Evolutionary conservation across 2,797 vertebrate species (phyloP).

Genomic region (Petrocephalus sullivani): DNA sequence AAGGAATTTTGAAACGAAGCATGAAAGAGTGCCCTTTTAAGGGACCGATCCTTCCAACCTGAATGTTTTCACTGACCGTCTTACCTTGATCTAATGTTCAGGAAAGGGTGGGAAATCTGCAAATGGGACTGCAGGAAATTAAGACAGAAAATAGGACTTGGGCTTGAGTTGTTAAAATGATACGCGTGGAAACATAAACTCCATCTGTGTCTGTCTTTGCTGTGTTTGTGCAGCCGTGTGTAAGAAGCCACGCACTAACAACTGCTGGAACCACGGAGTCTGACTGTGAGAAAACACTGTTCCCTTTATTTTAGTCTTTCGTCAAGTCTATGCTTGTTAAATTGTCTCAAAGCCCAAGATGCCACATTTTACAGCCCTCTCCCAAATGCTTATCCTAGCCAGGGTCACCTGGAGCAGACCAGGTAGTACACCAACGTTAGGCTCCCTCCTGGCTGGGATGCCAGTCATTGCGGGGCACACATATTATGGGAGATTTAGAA

Average conservation of each 20-base stretch:
- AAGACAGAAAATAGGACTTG: not conserved
- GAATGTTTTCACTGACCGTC: not conserved
- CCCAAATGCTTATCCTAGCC: not conserved
- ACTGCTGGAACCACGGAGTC: not conserved
- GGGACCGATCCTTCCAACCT: not conserved
- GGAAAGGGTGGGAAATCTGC: not conserved
- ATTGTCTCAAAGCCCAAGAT: not conserved
- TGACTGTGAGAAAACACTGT: not conserved
- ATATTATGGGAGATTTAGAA: not conserved
- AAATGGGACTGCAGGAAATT: not conserved
- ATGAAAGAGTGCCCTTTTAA: not conserved
- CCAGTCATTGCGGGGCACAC: not conserved
- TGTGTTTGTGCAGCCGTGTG: not conserved
- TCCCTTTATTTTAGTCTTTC: not conserved
- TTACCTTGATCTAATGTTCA: not conserved
- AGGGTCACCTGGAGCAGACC: not conserved
- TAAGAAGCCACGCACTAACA: not conserved
- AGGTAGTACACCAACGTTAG: not conserved
- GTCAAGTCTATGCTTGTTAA: not conserved
- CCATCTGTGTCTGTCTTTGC: not conserved
- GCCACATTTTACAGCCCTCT: not conserved
- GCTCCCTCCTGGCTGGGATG: not conserved
- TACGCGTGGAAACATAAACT: not conserved
- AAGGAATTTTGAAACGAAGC: not conserved
- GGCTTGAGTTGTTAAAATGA: not conserved